phyloP scores from a whole-genome alignment of 2,888 invertebrate genomes.

The Lycaena phlaeas region DNA sequence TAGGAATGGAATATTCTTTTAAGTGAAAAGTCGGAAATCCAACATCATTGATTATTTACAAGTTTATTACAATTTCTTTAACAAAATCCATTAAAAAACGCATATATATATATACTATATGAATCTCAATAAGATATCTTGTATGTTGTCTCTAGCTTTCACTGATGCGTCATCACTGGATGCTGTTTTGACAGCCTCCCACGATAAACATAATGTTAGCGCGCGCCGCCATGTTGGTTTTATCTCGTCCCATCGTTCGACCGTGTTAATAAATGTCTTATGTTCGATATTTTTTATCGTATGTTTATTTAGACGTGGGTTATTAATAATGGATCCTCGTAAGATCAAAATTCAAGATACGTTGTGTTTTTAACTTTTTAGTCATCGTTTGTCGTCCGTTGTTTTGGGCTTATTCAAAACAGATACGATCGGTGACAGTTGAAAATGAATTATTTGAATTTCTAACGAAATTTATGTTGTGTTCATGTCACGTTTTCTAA shows the following conservation, averaged over 20 bases:
- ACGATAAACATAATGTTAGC: constrained; percentile 66
- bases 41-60: no score
- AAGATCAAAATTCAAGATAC: constrained; percentile 66
- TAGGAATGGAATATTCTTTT: no score
- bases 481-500: neutral
- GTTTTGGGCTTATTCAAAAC: constrained; percentile 23
- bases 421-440: constrained; percentile 5
- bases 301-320: constrained; percentile 67
- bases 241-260: constrained; percentile 63
- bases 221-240: constrained; percentile 71
- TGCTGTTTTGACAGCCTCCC: constrained; percentile 72
- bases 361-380: constrained; percentile 53
- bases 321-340: constrained; percentile 68
- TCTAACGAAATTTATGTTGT: neutral
- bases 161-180: constrained; percentile 56
- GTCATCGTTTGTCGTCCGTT: constrained; percentile 51
- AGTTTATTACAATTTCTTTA: no score
- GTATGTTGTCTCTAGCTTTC: constrained; percentile 55
- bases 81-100: no score
- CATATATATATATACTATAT: constrained; percentile 31
- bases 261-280: constrained; percentile 69
- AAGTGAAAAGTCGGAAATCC: no score
- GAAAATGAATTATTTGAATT: constrained; percentile 1
- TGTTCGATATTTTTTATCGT: constrained; percentile 55
- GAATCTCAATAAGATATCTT: constrained; percentile 67